Evolutionary conservation across 2,888 invertebrate species (phyloP).

Genomic region (Trissonchulus latispiculum): DNA sequence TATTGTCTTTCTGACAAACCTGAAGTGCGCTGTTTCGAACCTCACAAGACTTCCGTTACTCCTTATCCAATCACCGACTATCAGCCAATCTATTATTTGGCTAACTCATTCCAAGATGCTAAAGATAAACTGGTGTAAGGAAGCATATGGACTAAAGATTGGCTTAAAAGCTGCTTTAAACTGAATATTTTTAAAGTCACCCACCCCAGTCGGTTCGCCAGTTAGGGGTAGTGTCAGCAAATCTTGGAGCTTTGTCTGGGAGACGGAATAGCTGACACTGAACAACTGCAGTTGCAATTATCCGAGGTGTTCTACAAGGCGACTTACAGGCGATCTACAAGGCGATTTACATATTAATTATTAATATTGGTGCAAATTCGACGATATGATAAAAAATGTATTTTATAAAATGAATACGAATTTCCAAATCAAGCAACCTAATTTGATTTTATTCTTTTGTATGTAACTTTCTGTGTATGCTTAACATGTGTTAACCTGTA

Average conservation of each 20-base stretch:
- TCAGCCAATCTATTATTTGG: constrained; percentile 89
- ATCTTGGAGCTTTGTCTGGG: not conserved
- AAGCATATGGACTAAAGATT: not conserved
- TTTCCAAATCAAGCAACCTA: too few species aligned
- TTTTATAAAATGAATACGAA: too few species aligned
- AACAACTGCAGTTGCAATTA: too few species aligned
- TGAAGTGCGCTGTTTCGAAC: constrained; percentile 74
- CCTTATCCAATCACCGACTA: constrained; percentile 95
- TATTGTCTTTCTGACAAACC: constrained; percentile 74
- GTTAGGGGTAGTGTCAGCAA: too few species aligned
- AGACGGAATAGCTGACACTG: not conserved
- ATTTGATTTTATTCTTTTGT: too few species aligned
- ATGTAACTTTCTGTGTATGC: too few species aligned
- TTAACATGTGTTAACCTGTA: too few species aligned
- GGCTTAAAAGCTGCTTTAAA: not conserved
- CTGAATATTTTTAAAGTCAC: too few species aligned
- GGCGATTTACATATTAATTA: constrained; percentile 23
- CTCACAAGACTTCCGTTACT: constrained; percentile 69
- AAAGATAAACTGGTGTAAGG: constrained; percentile 95
- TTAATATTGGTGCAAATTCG: too few species aligned
- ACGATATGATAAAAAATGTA: too few species aligned
- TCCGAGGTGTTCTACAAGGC: too few species aligned
- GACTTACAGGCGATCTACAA: not conserved
- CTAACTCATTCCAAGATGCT: constrained; percentile 87
- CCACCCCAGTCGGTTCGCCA: too few species aligned